These are phyloP conservation scores for Tachina lurida DNA, from an alignment of 2,888 invertebrate genomes.

Conservation along the genomic window DNA sequence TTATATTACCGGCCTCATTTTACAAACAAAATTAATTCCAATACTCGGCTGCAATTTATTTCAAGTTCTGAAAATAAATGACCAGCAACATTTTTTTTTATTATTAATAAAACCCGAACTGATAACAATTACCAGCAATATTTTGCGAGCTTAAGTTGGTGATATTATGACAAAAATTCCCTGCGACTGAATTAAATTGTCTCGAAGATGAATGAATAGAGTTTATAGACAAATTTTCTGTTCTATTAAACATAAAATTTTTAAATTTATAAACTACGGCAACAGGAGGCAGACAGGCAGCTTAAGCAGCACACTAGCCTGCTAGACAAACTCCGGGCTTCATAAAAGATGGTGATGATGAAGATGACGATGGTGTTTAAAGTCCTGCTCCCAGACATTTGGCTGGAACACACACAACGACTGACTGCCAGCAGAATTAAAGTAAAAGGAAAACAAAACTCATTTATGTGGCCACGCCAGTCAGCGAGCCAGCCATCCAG, in stretches of 20 bases:
- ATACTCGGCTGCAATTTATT: background rate
- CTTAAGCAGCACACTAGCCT: background rate
- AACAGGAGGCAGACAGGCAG: background rate
- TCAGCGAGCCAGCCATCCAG: background rate
- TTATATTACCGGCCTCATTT: background rate
- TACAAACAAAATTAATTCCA: background rate
- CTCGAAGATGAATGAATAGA: conserved; percentile 54
- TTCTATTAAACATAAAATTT: conserved; percentile 41
- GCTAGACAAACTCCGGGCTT: background rate
- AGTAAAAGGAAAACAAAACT: conserved; percentile 20
- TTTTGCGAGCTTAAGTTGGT: conserved; percentile 15
- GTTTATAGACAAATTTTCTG: conserved; percentile 58
- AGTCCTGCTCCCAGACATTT: conserved; percentile 52
- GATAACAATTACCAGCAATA: conserved; percentile 6
- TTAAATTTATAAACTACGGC: conserved; percentile 4
- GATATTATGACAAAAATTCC: conserved; percentile 51
- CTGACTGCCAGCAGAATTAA: conserved; percentile 59
- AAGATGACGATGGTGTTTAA: conserved; percentile 36
- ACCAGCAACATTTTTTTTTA: background rate
- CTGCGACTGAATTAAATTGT: conserved; percentile 58
- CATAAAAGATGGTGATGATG: background rate
- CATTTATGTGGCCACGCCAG: background rate
- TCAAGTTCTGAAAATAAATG: background rate
- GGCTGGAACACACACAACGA: conserved; percentile 53
- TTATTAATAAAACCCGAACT: conserved; percentile 14